Evolutionary conservation across 2,797 vertebrate genomes (phyloP).

Genomic region (Trematomus bernacchii): DNA sequence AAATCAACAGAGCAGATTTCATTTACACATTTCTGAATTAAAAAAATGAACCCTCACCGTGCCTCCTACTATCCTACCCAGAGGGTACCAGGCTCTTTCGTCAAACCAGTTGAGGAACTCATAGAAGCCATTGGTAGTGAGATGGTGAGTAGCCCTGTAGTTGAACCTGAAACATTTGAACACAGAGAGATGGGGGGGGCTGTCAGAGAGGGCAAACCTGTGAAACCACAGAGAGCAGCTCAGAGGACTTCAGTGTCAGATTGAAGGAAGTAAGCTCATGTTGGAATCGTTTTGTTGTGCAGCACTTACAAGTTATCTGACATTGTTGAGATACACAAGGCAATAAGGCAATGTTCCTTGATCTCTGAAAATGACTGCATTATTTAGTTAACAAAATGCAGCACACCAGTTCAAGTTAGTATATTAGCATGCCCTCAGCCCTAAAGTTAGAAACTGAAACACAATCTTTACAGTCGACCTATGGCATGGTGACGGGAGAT

Average conservation of each 20-base stretch:
- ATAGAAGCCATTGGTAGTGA: constrained; percentile 95
- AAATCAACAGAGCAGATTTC: no score
- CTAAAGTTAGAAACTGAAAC: no score
- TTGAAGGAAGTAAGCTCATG: background rate
- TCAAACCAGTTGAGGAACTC: constrained; percentile 98
- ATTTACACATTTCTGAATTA: no score
- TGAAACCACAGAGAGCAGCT: background rate
- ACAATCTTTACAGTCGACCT: background rate
- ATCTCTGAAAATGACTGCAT: no score
- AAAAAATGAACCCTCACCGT: constrained; percentile 89
- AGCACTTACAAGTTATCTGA: no score
- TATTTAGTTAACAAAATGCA: no score
- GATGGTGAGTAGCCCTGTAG: constrained; percentile 95
- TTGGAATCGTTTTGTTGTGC: no score
- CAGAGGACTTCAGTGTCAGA: background rate
- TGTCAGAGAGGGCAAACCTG: constrained; percentile 11
- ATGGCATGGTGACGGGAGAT: background rate
- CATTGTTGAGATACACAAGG: no score
- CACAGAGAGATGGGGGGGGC: background rate
- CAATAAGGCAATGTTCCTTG: no score
- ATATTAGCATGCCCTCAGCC: no score
- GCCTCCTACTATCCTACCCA: constrained; percentile 95
- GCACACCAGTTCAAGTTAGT: no score
- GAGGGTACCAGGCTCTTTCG: constrained; percentile 95
- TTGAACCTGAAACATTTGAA: constrained; percentile 88